These are phyloP conservation scores for Crax fasciolata DNA, from an alignment of 2,797 vertebrate species.

Conservation along the genomic window DNA sequence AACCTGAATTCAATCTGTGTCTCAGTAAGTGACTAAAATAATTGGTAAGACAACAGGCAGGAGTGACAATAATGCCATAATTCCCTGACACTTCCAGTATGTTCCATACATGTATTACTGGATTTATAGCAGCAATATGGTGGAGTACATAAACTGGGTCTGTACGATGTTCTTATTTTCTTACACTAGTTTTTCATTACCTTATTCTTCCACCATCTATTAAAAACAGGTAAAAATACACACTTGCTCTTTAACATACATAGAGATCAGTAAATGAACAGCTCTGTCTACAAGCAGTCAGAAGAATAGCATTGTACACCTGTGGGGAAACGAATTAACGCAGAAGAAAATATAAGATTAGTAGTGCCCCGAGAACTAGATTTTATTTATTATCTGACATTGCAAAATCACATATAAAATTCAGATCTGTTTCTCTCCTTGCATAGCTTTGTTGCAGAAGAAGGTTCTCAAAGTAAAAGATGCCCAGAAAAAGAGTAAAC, in stretches of 20 bases:
- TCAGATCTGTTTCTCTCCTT: not conserved
- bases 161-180: not conserved
- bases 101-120: rapidly evolving
- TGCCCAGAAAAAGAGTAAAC: not conserved
- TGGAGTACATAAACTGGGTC: not conserved
- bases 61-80: not conserved
- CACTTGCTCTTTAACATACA: not conserved
- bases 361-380: not conserved
- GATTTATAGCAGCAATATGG: not conserved
- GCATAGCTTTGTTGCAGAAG: not conserved
- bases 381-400: not conserved
- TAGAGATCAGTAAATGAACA: not conserved
- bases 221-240: not conserved
- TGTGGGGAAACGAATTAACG: not conserved
- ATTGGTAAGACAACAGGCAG: not conserved
- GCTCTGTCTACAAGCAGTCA: not conserved
- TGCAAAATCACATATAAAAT: not conserved
- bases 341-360: not conserved
- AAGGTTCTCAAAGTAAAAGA: not conserved
- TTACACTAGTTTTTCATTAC: not conserved
- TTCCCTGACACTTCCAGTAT: not conserved
- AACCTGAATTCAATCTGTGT: not conserved
- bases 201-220: not conserved
- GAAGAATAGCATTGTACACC: not conserved
- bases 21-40: not conserved